phyloP scores from a whole-genome alignment of 2,888 invertebrate species.

The Limnephilus rhombicus region DNA sequence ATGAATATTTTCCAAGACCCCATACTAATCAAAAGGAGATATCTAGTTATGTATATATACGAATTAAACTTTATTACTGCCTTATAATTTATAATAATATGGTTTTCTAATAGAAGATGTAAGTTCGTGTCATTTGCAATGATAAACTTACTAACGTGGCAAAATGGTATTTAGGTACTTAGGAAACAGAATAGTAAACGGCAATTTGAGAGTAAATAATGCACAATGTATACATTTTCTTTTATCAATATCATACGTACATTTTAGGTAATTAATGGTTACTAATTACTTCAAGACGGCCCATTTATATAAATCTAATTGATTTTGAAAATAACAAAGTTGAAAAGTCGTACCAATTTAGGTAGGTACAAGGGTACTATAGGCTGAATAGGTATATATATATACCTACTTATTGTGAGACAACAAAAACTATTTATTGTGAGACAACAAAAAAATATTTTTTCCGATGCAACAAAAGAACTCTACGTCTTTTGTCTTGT shows the following conservation, averaged over 20 bases:
- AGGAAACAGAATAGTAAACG: neutral
- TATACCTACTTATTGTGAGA: neutral
- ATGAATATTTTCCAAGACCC: neutral
- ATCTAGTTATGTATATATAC: too few species aligned
- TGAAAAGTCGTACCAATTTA: too few species aligned
- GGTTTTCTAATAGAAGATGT: neutral
- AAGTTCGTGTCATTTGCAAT: neutral
- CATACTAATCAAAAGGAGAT: too few species aligned
- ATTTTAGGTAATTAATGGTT: neutral
- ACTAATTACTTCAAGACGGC: neutral
- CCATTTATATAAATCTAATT: neutral
- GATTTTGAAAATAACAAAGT: too few species aligned
- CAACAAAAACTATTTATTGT: too few species aligned
- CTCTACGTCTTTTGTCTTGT: neutral
- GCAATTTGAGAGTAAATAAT: neutral
- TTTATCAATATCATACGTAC: neutral
- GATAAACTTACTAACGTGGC: neutral
- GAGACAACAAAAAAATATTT: neutral
- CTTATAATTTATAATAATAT: too few species aligned
- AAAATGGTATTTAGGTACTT: neutral
- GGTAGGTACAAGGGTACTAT: too few species aligned
- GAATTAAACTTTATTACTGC: too few species aligned
- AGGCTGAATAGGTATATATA: too few species aligned
- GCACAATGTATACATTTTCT: too few species aligned
- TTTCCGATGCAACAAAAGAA: neutral